Evolutionary conservation across 1,140 invertebrate species (phyloP), one percentile per base, ranked within the genome.

Genomic region (Stegodyphus mimosarum): DNA sequence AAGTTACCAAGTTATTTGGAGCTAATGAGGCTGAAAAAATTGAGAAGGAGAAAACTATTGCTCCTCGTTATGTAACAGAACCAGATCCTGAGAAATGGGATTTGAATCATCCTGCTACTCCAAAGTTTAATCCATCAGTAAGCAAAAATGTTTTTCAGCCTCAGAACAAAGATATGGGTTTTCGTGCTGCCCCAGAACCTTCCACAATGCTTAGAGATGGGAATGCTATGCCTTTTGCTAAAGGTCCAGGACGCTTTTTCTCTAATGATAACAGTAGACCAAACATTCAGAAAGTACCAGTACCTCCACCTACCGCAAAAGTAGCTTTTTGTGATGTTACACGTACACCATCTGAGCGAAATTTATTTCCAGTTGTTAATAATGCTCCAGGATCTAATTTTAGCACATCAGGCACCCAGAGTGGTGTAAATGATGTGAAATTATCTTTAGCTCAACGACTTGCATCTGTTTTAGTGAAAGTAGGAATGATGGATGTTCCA

Each of bases 401-500:
- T 53, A 51, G 10, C 10, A 6, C 11, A 10, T 4, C 10, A 13
- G 13, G 33, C 49, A 9, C 69, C n/a, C 78, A 72, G 60, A 64
- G 7, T 33, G 13, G 5, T 33, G 13, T 83, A 17, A 15, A 6
- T 50, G 64, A 76, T 70, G 72, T 49, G 13, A 86, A 86, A 49
- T n/a, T 51, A 60, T 72, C 83, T 33, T 33, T 86, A 11, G 83
- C 83, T 11, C 74, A 86, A 33, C 74, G 83, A 6, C 75, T 86
- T 63, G 83, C 83, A 51, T 66, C 83, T 33, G 75, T 86, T 50
- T 48, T 86, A 53, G 70, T 78, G 10, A 86, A 86, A 72, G 48
- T 78, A 13, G 83, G 83, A 13, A 86, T 86, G 83, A 11, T 64
- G 13, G 83, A 86, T 78, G 83, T 86, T 64, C 70, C 83, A n/a